These are phyloP conservation scores for Aldabrachelys gigantea DNA, from an alignment of 2,113 vertebrate species.

Conservation along the genomic window DNA sequence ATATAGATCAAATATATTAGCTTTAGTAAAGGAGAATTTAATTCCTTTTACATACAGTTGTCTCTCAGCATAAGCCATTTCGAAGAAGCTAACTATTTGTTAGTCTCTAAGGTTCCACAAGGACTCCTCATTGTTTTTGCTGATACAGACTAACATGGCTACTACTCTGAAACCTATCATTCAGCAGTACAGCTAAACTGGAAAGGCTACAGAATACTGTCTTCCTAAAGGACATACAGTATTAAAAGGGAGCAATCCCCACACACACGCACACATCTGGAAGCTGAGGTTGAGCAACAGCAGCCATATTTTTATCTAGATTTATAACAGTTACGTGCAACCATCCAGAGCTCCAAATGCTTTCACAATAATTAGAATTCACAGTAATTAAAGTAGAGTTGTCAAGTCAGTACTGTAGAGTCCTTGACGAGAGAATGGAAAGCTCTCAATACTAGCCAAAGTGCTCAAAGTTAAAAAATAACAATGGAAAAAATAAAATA, in stretches of 20 bases:
- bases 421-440: slow-evolving; percentile 5
- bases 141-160: no score
- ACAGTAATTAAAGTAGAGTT: neutral
- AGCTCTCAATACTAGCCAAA: neutral
- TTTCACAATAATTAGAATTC: neutral
- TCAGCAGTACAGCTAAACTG: neutral
- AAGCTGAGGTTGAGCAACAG: neutral
- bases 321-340: neutral
- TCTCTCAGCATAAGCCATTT: neutral
- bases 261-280: neutral
- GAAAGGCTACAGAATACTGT: neutral
- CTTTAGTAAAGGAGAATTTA: slow-evolving; percentile 30
- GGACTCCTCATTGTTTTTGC: no score
- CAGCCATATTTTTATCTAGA: neutral
- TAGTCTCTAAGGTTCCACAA: no score
- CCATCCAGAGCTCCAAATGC: slow-evolving; percentile 1
- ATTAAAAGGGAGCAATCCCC: neutral
- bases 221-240: neutral
- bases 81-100: neutral
- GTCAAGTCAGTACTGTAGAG: neutral
- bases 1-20: neutral
- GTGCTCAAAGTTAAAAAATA: neutral
- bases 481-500: neutral
- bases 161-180: no score
- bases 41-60: neutral